phyloP scores from a whole-genome alignment of 2,113 vertebrate species.

The Antechinus stuartii region DNA sequence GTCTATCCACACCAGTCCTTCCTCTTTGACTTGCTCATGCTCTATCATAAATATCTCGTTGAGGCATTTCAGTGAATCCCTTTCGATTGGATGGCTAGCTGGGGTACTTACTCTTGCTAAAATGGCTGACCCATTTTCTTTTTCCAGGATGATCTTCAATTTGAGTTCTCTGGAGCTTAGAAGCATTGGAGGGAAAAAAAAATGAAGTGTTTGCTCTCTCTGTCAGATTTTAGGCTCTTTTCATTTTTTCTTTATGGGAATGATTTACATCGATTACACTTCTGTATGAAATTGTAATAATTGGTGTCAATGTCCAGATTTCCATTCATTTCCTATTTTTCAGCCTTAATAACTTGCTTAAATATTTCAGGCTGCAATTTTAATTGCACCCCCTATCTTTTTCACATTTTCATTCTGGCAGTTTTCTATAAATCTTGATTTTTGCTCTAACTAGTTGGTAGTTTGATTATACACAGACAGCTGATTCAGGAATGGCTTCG shows the following conservation, averaged over 20 bases:
- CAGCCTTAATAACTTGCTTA: not conserved
- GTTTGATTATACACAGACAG: slow-evolving; percentile 4
- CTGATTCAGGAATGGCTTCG: not conserved
- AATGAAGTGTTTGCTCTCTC: not conserved
- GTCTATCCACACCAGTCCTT: not conserved
- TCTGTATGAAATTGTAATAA: not conserved
- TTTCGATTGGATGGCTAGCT: not conserved
- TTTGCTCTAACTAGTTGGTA: not conserved
- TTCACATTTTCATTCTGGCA: not conserved
- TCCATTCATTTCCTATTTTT: not conserved
- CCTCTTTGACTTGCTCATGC: not conserved
- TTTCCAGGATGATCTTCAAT: not conserved
- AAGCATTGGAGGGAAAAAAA: not conserved
- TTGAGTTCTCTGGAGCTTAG: not conserved
- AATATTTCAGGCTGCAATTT: not conserved
- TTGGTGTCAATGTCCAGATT: not conserved
- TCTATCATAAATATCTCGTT: not conserved
- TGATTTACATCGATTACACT: not conserved
- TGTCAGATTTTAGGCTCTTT: not conserved
- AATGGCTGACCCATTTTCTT: not conserved
- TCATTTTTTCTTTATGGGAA: not conserved
- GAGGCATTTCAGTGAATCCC: not conserved
- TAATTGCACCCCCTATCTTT: not conserved
- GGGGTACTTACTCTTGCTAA: not conserved
- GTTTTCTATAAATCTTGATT: not conserved